Evolutionary conservation across 2,888 invertebrate species (phyloP), one percentile per base, ranked within the genome.

Genomic region (Galerucella calmariensis): DNA sequence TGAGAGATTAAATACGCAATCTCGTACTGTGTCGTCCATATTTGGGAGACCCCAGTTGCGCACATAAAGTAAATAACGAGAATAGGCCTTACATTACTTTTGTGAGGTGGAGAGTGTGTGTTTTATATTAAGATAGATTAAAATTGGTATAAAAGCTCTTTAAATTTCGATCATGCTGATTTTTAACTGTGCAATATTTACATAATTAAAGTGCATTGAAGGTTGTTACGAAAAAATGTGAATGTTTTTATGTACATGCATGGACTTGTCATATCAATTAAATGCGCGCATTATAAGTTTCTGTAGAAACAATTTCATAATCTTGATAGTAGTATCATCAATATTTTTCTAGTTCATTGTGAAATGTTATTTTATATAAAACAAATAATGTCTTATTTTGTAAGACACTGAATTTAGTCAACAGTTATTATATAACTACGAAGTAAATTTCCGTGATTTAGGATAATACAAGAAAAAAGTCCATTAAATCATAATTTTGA

Each of bases 51-150:
- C 74, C 66, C 74, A 77, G 74, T 69, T 41, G 80, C 77, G 84
- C 82, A 85, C 85, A 84, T 81, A 82, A 84, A 81, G 84, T 84
- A 85, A 85, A 84, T 84, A 85, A 80, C 85, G 82, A 80, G 79
- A 81, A 82, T 76, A 80, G 83, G 81, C 81, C 79, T 79, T 75
- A 71, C 11, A 78, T 79, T 79, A 80, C 83, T 84, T 83, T 81
- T 84, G 84, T 82, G 84, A 84, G 84, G 84, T 82, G 83, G 81
- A 78, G 66, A 72, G 65, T 66, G 81, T 77, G 71, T 70, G 58
- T 65, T 65, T 44, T 16, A 24, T 68, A 58, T 16, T 44, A 59
- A 48, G 48, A 56, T n/a, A 46, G 67, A 59, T 76, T 73, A 48
- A 62, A 65, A 62, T 62, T 65, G 35, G 75, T 73, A 69, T 53